Evolutionary conservation across 2,113 vertebrate species (phyloP), one percentile per base, ranked within the genome.

Genomic region (Macquaria australasica): DNA sequence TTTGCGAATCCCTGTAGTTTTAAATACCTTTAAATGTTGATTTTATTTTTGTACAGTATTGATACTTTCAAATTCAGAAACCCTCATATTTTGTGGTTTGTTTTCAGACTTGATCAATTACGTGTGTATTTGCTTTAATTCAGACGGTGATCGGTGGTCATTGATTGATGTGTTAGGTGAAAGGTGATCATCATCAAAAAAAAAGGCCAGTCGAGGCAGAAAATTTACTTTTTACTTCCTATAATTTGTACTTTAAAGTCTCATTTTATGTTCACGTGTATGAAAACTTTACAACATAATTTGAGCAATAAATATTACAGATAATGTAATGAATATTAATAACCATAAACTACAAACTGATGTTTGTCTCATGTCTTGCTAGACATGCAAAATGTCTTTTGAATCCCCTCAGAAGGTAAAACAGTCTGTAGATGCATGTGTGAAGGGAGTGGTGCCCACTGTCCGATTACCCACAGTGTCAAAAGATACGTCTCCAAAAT

Each of bases 231-330:
- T 67, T 74, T 55, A 84, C 23, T 59, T 76, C 21, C 4, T 56
- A 76, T 67, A 10, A 68, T 64, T 73, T 79, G 43, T 64, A 66
- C n/a, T 41, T 76, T 41, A 34, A 73, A n/a, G 60, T 58, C 60
- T 79, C 31, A 69, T 18, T 80, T 82, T 82, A 64, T 63, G 55
- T 83, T 25, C 20, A 69, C 50, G 15, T 74, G 21, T 77, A 72
- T 77, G 41, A 39, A 56, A 78, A 75, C 28, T 12, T 45, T 45
- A 45, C 23, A 77, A 72, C 79, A 81, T 72, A 84, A 82, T 81
- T 88, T 79, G 77, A 87, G 90, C 87, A 93, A 92, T 94, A 88
- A 91, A 64, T 81, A 71, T 48, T 37, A 71, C 41, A 58, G 31
- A 62, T 75, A 20, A 67, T 77, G 31, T 81, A 60, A 81, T 84